Percentiles rank a stretch among this genome's conserved stretches.
Conservation (phyloP, 1,140 invertebrate genomes). For the Pseudobourletiella spinata region DNA sequence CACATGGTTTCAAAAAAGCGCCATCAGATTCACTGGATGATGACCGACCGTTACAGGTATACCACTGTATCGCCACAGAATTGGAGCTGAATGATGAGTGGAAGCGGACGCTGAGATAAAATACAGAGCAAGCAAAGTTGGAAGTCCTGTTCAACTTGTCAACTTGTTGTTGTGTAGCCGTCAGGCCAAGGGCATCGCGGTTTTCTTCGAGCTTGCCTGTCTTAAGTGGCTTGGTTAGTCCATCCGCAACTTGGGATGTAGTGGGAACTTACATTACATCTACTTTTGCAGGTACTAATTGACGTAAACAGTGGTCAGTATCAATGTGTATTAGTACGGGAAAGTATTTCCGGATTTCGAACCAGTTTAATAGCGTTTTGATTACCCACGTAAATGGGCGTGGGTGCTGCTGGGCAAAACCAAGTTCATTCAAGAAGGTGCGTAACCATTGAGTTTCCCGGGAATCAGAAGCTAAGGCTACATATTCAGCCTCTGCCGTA, state of each 20-base stretch:
- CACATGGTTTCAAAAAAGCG: no score
- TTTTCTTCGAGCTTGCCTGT: constrained; percentile 6
- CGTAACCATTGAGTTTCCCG: not conserved
- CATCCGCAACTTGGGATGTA: constrained; percentile 30
- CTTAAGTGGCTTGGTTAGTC: constrained; percentile 33
- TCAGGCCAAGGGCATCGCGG: not conserved
- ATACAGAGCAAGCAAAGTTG: no score
- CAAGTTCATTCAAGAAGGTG: not conserved
- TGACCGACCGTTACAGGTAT: not conserved
- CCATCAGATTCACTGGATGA: not conserved
- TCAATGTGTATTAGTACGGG: constrained; percentile 38
- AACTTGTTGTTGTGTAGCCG: no score
- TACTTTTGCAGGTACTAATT: constrained; percentile 17
- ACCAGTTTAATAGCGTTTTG: constrained; percentile 21
- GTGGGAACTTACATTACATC: constrained; percentile 4
- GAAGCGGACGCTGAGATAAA: not conserved
- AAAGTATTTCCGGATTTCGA: constrained; percentile 36
- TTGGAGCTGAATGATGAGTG: constrained; percentile 24
- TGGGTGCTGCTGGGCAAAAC: not conserved
- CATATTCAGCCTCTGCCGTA: constrained; percentile 34
- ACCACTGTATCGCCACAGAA: not conserved
- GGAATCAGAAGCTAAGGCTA: not conserved
- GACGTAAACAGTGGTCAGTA: constrained; percentile 34
- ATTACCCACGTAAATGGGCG: constrained; percentile 23
- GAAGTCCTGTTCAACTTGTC: no score